A percentile compares a stretch with the other conserved stretches of the same genome.
Conservation (phyloP, 64 coral and sea anemone genomes). For the Platygyra sinensis region DNA sequence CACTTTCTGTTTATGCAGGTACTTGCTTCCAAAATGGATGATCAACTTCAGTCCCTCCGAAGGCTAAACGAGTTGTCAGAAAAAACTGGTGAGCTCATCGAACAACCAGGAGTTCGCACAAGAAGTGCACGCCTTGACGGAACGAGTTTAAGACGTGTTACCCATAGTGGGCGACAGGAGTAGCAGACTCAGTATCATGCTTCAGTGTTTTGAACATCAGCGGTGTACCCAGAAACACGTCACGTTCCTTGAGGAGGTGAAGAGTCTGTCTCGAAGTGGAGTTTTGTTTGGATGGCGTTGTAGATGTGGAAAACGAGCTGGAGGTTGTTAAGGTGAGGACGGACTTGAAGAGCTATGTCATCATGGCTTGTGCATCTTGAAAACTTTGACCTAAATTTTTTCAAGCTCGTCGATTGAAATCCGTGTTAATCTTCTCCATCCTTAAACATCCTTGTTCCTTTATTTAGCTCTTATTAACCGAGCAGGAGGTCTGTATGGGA, state of each 20-base stretch:
- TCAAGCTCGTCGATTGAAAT: too few relatives aligned
- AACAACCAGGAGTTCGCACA: slow-evolving; percentile 59
- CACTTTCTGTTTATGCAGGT: slow-evolving; percentile 13
- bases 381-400: too few relatives aligned
- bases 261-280: slow-evolving; percentile 82
- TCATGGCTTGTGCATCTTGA: background rate
- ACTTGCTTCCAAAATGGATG: slow-evolving; percentile 57
- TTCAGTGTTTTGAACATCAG: slow-evolving; percentile 73
- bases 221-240: slow-evolving; percentile 74
- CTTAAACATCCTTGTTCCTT: too few relatives aligned
- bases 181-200: slow-evolving; percentile 70
- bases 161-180: slow-evolving; percentile 45
- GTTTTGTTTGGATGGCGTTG: slow-evolving; percentile 80
- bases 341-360: background rate
- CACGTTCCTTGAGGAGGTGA: slow-evolving; percentile 80
- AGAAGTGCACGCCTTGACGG: slow-evolving; percentile 55
- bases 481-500: too few relatives aligned
- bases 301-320: slow-evolving; percentile 82
- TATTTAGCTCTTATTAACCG: too few relatives aligned
- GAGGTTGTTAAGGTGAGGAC: slow-evolving; percentile 61
- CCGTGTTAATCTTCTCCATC: too few relatives aligned
- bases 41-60: slow-evolving; percentile 47
- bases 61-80: slow-evolving; percentile 59
- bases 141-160: slow-evolving; percentile 51
- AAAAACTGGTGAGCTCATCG: slow-evolving; percentile 51